Conservation (phyloP, 2,113 vertebrate species). For the Lampris megalopsis region DNA sequence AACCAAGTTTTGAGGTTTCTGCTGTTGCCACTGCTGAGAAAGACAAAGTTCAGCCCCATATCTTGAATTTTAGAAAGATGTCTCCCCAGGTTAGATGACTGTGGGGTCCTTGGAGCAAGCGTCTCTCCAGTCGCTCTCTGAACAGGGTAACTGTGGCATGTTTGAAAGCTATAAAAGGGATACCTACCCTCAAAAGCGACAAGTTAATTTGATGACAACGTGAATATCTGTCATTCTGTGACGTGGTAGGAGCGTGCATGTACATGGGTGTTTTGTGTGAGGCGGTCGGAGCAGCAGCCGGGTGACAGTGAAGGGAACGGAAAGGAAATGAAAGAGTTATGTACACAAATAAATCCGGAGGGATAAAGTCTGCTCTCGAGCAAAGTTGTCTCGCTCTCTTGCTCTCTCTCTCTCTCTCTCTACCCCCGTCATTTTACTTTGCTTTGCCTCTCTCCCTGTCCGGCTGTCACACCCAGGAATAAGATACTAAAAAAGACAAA, state of each 20-base stretch:
- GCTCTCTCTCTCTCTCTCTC: conserved; percentile 36
- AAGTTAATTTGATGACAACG: conserved; percentile 51
- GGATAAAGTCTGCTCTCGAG: conserved; percentile 53
- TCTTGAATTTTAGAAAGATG: neutral
- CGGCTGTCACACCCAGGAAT: conserved; percentile 47
- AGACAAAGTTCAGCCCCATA: neutral
- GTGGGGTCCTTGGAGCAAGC: conserved; percentile 1
- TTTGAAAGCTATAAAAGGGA: conserved; percentile 48
- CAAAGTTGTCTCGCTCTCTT: conserved; percentile 48
- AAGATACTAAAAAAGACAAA: conserved; percentile 49
- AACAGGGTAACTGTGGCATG: conserved; percentile 47
- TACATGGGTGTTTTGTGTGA: conserved; percentile 57
- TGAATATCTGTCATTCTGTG: conserved; percentile 43
- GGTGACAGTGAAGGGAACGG: conserved; percentile 35
- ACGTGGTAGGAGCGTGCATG: conserved; percentile 44
- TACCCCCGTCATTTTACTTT: conserved; percentile 57
- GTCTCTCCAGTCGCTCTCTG: conserved; percentile 27
- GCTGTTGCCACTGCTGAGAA: neutral
- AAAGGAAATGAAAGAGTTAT: conserved; percentile 56
- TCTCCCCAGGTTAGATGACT: neutral
- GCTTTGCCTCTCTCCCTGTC: conserved; percentile 35
- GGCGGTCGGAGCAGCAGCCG: conserved; percentile 34
- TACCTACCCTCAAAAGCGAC: conserved; percentile 39
- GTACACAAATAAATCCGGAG: conserved; percentile 75
- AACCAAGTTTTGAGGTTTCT: neutral